A percentile compares a stretch with the other conserved stretches of the same genome.
phyloP scores from a whole-genome alignment of 2,113 vertebrate genomes.

The Cepphus grylle region DNA sequence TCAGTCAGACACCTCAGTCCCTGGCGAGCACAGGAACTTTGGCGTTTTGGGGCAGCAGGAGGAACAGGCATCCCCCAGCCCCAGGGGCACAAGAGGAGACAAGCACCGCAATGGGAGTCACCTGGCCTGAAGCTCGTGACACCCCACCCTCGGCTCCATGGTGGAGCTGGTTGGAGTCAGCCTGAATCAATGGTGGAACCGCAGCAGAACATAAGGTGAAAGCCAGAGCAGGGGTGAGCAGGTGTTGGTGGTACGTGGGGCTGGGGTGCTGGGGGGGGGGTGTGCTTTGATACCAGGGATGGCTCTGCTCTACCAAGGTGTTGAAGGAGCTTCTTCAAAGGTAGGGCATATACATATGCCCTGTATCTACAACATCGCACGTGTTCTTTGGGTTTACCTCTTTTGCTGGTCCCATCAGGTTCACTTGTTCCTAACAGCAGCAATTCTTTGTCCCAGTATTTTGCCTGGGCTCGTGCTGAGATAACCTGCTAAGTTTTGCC shows the following conservation, averaged over 20 bases:
- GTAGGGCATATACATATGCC: rapidly evolving
- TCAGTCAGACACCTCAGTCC: background rate
- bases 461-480: background rate
- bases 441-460: background rate
- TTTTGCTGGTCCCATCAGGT: background rate
- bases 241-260: rapidly evolving
- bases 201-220: background rate
- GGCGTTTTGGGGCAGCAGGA: rapidly evolving
- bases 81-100: background rate
- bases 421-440: background rate
- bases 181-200: background rate
- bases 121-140: background rate
- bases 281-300: background rate
- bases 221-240: background rate
- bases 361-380: rapidly evolving
- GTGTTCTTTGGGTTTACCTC: background rate
- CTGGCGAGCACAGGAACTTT: rapidly evolving
- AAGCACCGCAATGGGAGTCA: background rate
- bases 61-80: background rate
- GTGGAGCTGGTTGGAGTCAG: background rate
- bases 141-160: background rate
- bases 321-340: background rate
- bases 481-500: background rate
- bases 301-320: background rate
- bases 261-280: background rate